These are phyloP conservation scores for Empidonax alnorum DNA, from an alignment of 2,113 vertebrate genomes.

Conservation along the genomic window DNA sequence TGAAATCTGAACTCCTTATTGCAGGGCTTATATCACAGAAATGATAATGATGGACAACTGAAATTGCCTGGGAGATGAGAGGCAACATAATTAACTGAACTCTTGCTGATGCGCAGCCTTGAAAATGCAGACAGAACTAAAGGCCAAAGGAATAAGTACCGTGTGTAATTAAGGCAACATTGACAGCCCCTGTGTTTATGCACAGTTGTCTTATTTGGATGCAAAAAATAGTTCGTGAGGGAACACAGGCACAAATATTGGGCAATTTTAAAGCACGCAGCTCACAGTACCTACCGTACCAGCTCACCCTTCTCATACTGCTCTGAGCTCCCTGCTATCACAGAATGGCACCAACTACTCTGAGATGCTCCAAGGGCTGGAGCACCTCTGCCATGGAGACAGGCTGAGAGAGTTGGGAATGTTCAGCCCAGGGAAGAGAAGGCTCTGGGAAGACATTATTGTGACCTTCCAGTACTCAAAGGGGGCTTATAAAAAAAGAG, in stretches of 20 bases:
- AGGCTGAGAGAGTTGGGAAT: not conserved
- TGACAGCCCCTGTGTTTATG: not conserved
- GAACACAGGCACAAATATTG: not conserved
- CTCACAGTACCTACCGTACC: not conserved
- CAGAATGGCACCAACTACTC: not conserved
- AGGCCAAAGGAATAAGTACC: slow-evolving; percentile 8
- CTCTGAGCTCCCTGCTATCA: not conserved
- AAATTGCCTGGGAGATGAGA: slow-evolving; percentile 5
- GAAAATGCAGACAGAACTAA: slow-evolving; percentile 16
- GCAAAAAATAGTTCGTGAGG: not conserved
- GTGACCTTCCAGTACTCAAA: not conserved
- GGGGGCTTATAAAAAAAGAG: not conserved
- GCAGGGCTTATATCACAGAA: not conserved
- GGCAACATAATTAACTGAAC: slow-evolving; percentile 17
- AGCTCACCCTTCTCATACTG: not conserved
- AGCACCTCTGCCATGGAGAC: not conserved
- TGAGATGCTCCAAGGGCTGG: not conserved
- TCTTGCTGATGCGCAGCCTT: not conserved
- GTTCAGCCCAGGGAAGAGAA: not conserved
- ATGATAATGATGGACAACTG: not conserved
- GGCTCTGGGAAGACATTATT: not conserved
- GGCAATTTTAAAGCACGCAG: not conserved
- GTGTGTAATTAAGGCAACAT: not conserved
- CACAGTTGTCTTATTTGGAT: not conserved
- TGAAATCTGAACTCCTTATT: not conserved